Percentiles rank a stretch among this genome's conserved stretches.
phyloP scores from a whole-genome alignment of 2,797 vertebrate genomes.

The Alcedo atthis region DNA sequence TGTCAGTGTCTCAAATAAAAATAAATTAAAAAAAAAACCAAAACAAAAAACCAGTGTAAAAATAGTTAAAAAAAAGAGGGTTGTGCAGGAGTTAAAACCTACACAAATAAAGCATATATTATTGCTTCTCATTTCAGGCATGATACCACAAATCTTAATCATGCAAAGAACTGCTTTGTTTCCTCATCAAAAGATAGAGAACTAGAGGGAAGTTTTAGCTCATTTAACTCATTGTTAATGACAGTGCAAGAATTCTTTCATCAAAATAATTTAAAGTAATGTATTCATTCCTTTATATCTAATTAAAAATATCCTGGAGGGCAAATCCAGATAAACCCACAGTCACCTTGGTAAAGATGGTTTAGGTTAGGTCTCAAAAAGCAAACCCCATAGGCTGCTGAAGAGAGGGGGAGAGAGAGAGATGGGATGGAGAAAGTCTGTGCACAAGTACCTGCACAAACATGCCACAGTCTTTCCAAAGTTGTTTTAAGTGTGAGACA shows the following conservation, averaged over 20 bases:
- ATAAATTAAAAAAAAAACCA: neutral
- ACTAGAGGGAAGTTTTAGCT: conserved; percentile 73
- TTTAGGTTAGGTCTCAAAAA: neutral
- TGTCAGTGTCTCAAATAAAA: neutral
- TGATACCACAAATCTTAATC: conserved; percentile 65
- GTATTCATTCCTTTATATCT: conserved; percentile 42
- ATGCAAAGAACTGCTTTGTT: conserved; percentile 65
- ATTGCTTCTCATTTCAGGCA: conserved; percentile 42
- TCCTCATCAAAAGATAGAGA: conserved; percentile 54
- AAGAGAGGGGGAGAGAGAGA: neutral
- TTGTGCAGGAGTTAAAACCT: conserved; percentile 34
- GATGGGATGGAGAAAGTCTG: neutral
- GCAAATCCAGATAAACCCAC: conserved; percentile 11
- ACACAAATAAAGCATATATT: conserved; percentile 25
- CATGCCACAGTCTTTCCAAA: neutral
- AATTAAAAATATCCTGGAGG: conserved; percentile 43
- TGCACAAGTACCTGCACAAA: neutral
- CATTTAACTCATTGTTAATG: conserved; percentile 71
- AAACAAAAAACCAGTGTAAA: conserved; percentile 66
- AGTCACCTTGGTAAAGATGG: conserved; percentile 35
- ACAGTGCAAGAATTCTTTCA: conserved; percentile 42
- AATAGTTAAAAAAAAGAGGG: neutral
- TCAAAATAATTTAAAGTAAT: conserved; percentile 62
- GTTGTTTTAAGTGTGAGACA: neutral
- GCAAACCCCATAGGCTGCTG: neutral